A percentile compares a stretch with the other conserved stretches of the same genome.
phyloP scores from a whole-genome alignment of 2,113 vertebrate species.

The Pluvianellus socialis region DNA sequence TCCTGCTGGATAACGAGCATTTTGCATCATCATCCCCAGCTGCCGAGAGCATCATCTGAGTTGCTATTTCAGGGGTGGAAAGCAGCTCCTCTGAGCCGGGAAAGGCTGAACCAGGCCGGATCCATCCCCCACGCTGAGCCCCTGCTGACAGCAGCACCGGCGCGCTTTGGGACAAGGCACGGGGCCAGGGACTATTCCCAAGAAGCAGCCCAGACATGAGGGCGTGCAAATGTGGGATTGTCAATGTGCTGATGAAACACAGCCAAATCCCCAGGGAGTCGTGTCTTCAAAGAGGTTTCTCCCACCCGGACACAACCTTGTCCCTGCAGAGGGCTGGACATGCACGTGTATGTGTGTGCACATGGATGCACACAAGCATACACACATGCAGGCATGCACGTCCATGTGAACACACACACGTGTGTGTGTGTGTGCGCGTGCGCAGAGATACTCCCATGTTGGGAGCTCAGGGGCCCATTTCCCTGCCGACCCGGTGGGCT shows the following conservation, averaged over 20 bases:
- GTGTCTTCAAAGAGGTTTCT: not conserved
- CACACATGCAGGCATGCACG: not conserved
- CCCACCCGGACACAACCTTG: fast-evolving
- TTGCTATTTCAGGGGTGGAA: constrained; percentile 47
- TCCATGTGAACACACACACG: fast-evolving
- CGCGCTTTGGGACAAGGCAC: not conserved
- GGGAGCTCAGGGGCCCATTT: fast-evolving
- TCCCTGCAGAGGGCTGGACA: not conserved
- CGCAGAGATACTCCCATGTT: not conserved
- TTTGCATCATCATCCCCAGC: constrained; percentile 46
- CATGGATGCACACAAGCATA: not conserved
- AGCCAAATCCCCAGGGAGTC: not conserved
- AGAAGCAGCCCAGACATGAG: not conserved
- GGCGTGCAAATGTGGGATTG: not conserved
- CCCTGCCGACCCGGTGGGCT: fast-evolving
- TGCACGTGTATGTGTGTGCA: fast-evolving
- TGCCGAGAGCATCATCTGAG: constrained; percentile 12
- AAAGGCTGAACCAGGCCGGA: constrained; percentile 4
- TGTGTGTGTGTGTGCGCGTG: not conserved
- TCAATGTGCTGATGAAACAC: not conserved
- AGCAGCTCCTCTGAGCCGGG: not conserved
- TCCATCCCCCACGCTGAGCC: fast-evolving
- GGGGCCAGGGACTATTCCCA: not conserved
- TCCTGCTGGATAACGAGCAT: constrained; percentile 62
- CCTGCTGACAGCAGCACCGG: fast-evolving